Base-by-base conservation (phyloP, 2,888 invertebrate species). In the Azorinus chamasolen region DNA sequence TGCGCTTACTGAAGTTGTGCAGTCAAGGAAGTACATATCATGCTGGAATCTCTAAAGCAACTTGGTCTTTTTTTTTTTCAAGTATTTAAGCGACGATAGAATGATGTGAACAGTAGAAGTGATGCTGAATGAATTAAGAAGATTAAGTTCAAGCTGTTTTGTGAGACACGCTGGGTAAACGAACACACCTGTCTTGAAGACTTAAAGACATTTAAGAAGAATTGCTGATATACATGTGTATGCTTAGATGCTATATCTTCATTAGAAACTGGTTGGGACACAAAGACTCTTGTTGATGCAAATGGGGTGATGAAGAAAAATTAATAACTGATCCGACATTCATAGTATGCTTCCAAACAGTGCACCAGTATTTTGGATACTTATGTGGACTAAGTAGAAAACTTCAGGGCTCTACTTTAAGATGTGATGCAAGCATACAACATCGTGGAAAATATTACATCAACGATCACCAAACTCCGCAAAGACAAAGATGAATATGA, bases 11-110 rank as follows among this genome's bases (percentile, higher is more conserved):
- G 55, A 53, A 71, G 78, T 59, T 83, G 78, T 46, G 32, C 71
- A 53, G 58, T 79, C 20, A 64, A 61, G 48, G 79, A 84, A 79
- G 66, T 84, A 24, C 73, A 80, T 16, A 24, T 80, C 16, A 75
- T 69, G 71, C 54, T 84, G 16, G 78, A 80, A 25, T 32, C 64
- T 18, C 18, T 79, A 16, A 82, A 79, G 41, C 65, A 82, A 50
- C 61, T 79, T 32, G 75, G 78, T 6, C 51, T 81, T 37, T 79
- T 83, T 45, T 84, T 83, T 48, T 70, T 75, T 39, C 83, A 84
- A 61, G 82, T 73, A 16, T 73, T 73, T 6, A 78, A 83, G 57
- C 45, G 83, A 43, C 68, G 65, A 46, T 74, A 16, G 72, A n/a
- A n/a, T n/a, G n/a, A n/a, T n/a, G n/a, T n/a, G n/a, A n/a, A n/a